Base-by-base conservation (phyloP, 2,888 invertebrate species). In the Alviniconcha strummeri region DNA sequence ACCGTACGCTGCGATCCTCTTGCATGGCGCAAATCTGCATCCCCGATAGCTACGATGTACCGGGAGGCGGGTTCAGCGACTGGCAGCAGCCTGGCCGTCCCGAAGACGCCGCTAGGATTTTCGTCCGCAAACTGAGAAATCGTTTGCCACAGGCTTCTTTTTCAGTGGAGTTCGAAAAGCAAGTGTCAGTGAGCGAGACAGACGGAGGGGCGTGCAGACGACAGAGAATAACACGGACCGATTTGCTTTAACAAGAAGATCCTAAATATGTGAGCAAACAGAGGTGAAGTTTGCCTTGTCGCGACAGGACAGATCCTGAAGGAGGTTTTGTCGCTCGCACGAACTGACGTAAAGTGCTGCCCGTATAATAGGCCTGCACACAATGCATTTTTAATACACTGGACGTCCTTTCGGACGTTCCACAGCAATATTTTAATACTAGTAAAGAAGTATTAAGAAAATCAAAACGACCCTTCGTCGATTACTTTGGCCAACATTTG, bases 111-210 rank as follows among this genome's bases (percentile, higher is more conserved):
- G 55, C 55, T 6, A 55, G 75, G 52, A 75, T 55, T 36, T 75
- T 36, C 75, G 36, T 36, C 52, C 75, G 75, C 52, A 36, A 75
- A 54, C 75, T 54, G 75, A 55, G 52, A 75, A 54, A 15, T 75
- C 15, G 75, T n/a, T 19, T 75, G 72, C 8, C 72, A 72, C 72
- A 72, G n/a, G 72, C 11, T 72, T 17, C n/a, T 72, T 3, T 72
- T 36, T 36, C 19, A 13, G 8, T 4, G 9, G 2, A 3, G n/a
- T 52, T 17, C 17, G 60, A 82, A n/a, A 57, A 76, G 60, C 75
- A 54, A 76, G 82, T 60, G 76, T 54, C 36, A 82, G 82, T 75
- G 67, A 76, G 64, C 74, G 52, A 76, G 74, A 57, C 9, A 69
- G 80, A 57, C 17, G 36, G 81, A 72, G 72, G 74, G 56, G 74